These are phyloP conservation scores for Gambusia affinis DNA, from an alignment of 2,113 vertebrate species.

Conservation along the genomic window DNA sequence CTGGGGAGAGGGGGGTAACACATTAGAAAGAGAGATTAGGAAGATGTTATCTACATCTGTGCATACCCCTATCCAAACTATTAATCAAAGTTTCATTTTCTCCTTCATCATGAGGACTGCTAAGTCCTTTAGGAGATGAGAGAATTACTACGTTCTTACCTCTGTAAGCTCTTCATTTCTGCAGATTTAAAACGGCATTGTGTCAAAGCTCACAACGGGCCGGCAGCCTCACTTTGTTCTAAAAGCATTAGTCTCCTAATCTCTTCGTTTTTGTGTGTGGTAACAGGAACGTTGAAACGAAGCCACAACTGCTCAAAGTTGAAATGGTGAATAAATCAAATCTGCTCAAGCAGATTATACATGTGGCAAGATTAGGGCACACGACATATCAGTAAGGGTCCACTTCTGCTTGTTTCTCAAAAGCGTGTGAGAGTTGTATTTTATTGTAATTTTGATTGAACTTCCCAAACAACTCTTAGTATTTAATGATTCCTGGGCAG, in stretches of 20 bases:
- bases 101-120: constrained; percentile 60
- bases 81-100: constrained; percentile 75
- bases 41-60: constrained; percentile 62
- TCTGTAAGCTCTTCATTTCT: constrained; percentile 77
- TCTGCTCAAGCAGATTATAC: constrained; percentile 72
- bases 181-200: constrained; percentile 72
- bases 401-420: constrained; percentile 49
- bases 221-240: constrained; percentile 68
- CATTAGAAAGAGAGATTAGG: constrained; percentile 61
- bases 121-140: constrained; percentile 80
- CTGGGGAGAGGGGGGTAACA: constrained; percentile 6
- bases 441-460: constrained; percentile 32
- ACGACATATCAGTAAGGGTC: constrained; percentile 47
- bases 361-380: constrained; percentile 54
- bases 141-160: constrained; percentile 73
- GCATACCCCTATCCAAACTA: constrained; percentile 56
- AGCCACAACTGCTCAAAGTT: constrained; percentile 67
- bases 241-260: constrained; percentile 80
- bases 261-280: constrained; percentile 58
- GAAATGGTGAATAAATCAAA: constrained; percentile 69
- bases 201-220: constrained; percentile 73
- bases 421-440: constrained; percentile 21
- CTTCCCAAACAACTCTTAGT: constrained; percentile 25
- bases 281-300: constrained; percentile 61
- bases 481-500: constrained; percentile 28